Conservation (phyloP, 53 echinoderm and acorn worm species). For the Holothuria leucospilota region DNA sequence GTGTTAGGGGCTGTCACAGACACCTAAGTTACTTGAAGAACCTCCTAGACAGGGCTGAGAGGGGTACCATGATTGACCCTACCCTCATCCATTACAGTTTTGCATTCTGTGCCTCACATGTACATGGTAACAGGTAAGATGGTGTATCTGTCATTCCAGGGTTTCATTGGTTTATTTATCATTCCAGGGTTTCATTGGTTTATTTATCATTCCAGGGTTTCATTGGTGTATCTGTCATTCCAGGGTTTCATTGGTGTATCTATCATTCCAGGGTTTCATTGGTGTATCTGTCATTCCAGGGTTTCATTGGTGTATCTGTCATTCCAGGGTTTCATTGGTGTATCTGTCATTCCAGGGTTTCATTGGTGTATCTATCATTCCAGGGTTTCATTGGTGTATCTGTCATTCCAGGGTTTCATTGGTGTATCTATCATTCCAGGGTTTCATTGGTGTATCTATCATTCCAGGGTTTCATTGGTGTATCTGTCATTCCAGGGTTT, state of each 20-base stretch:
- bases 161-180: no score
- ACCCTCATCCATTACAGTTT: slow-evolving; percentile 99
- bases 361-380: no score
- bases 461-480: not conserved
- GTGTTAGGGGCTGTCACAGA: slow-evolving; percentile 96
- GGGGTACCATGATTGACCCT: slow-evolving; percentile 96
- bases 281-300: not conserved
- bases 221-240: no score
- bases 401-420: not conserved
- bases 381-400: not conserved
- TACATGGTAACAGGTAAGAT: slow-evolving; percentile 92
- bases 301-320: no score
- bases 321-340: not conserved
- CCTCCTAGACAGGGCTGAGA: slow-evolving; percentile 95
- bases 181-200: not conserved
- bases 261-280: not conserved
- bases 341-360: not conserved
- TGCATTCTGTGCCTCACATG: slow-evolving; percentile 99
- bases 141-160: not conserved
- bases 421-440: not conserved
- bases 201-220: not conserved
- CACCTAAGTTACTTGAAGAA: slow-evolving; percentile 96
- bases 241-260: not conserved
- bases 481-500: not conserved
- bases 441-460: no score